These are phyloP conservation scores for Salarias fasciatus DNA, from an alignment of 2,797 vertebrate genomes.

Conservation along the genomic window DNA sequence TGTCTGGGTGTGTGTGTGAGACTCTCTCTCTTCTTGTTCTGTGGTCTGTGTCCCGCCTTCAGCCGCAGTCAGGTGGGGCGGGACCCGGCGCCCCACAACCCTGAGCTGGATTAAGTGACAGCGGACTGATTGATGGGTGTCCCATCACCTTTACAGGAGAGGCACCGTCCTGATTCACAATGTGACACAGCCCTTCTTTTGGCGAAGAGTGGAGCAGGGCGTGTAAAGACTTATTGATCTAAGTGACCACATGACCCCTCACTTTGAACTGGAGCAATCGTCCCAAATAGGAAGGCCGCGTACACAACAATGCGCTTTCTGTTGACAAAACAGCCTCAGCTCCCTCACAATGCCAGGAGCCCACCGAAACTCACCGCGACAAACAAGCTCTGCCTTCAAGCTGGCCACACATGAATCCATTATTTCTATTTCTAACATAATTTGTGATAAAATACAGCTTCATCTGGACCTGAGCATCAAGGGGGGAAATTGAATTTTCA, in stretches of 20 bases:
- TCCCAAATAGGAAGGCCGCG: constrained; percentile 11
- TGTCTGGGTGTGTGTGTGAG: no score
- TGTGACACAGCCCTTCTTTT: background rate
- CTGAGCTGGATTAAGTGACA: no score
- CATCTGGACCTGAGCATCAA: background rate
- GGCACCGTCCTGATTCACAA: background rate
- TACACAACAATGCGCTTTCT: background rate
- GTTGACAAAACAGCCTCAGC: background rate
- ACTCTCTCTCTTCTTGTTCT: no score
- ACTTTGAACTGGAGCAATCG: constrained; percentile 11
- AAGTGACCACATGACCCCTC: background rate
- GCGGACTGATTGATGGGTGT: no score
- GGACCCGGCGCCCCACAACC: no score
- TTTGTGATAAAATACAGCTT: background rate
- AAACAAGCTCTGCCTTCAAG: background rate
- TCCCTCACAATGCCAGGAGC: background rate
- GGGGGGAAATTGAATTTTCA: background rate
- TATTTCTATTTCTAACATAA: background rate
- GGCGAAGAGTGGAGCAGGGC: background rate
- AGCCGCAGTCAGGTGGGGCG: no score
- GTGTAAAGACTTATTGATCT: background rate
- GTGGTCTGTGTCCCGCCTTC: no score
- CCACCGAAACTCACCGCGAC: background rate
- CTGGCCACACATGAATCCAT: background rate
- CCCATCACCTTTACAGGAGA: background rate